Conservation (phyloP, 2,797 vertebrate genomes). For the Odontamblyopus rebecca region DNA sequence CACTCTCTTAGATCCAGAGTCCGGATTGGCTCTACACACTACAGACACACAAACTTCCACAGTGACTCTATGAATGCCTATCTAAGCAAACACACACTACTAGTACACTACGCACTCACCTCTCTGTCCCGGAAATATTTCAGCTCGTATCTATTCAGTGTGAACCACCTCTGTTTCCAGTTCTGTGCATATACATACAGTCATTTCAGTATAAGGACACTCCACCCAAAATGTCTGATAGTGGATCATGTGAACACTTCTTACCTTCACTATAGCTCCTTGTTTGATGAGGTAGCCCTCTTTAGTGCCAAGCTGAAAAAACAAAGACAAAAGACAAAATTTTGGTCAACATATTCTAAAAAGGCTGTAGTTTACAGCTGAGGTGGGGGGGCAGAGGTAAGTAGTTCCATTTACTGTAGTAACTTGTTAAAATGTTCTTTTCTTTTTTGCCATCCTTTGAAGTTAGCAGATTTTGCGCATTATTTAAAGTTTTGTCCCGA, state of each 20-base stretch:
- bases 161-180: slow-evolving; percentile 98
- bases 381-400: too few species aligned
- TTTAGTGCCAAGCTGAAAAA: slow-evolving; percentile 89
- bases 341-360: too few species aligned
- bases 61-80: not conserved
- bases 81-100: not conserved
- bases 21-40: slow-evolving; percentile 90
- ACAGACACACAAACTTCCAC: slow-evolving; percentile 13
- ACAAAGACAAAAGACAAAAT: too few species aligned
- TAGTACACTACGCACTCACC: slow-evolving; percentile 75
- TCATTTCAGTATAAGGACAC: not conserved
- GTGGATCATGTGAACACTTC: not conserved
- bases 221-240: not conserved
- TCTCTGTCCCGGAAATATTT: slow-evolving; percentile 96
- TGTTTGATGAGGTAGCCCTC: slow-evolving; percentile 95
- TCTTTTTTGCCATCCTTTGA: too few species aligned
- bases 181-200: slow-evolving; percentile 71
- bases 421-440: too few species aligned
- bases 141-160: slow-evolving; percentile 89
- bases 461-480: too few species aligned
- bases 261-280: slow-evolving; percentile 93
- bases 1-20: slow-evolving; percentile 88
- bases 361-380: too few species aligned
- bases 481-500: too few species aligned
- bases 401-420: too few species aligned